Percentiles rank a stretch among this genome's conserved stretches.
Conservation (phyloP, 2,888 invertebrate species). For the Platerodrilus igneus region DNA sequence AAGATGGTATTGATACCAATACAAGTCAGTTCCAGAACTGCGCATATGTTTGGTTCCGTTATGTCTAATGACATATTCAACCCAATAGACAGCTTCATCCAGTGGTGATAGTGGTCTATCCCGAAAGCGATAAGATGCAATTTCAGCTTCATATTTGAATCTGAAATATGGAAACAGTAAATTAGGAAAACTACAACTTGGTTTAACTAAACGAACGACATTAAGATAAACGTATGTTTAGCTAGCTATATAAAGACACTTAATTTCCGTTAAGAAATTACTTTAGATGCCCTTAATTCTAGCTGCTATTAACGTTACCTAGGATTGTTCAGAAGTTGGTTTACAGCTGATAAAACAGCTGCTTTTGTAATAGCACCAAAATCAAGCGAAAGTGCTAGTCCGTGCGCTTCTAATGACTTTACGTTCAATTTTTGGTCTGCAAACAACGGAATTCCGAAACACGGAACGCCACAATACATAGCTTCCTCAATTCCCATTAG, state of each 20-base stretch:
- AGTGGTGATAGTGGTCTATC: conserved; percentile 57
- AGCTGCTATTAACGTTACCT: conserved; percentile 49
- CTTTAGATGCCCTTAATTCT: too few relatives aligned
- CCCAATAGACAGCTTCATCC: conserved; percentile 61
- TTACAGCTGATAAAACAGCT: conserved; percentile 30
- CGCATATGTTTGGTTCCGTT: conserved; percentile 53
- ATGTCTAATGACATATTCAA: conserved; percentile 59
- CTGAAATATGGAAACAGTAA: too few relatives aligned
- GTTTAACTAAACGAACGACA: not conserved
- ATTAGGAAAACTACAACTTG: too few relatives aligned
- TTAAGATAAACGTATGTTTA: not conserved
- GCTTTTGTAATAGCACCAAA: conserved; percentile 30
- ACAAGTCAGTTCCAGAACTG: conserved; percentile 51
- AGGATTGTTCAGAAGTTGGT: conserved; percentile 44
- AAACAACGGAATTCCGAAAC: conserved; percentile 39
- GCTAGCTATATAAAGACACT: not conserved
- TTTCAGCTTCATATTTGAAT: conserved; percentile 51
- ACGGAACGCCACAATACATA: conserved; percentile 40
- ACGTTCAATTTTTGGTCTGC: conserved; percentile 50
- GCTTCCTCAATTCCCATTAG: conserved; percentile 48
- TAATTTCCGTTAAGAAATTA: too few relatives aligned
- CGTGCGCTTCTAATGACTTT: conserved; percentile 50
- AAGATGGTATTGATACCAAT: conserved; percentile 42
- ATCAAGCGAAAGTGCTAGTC: conserved; percentile 46
- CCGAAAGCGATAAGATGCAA: conserved; percentile 51